phyloP scores from a whole-genome alignment of 2,797 vertebrate species.

The Sebastes steindachneri region DNA sequence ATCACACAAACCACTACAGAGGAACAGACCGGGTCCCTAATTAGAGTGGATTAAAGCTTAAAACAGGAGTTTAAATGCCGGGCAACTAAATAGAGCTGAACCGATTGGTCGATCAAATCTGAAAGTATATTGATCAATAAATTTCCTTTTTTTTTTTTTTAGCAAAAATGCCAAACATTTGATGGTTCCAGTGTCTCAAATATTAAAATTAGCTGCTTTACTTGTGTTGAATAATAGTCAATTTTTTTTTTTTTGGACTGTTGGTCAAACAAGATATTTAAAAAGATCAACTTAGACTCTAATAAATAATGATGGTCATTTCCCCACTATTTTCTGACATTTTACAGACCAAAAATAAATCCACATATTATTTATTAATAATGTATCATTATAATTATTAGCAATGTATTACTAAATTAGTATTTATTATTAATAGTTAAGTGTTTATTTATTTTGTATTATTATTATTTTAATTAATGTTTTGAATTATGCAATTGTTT shows the following conservation, averaged over 20 bases:
- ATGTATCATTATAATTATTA: too few species aligned
- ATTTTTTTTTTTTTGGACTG: background rate
- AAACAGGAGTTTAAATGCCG: background rate
- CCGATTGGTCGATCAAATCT: background rate
- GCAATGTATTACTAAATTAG: too few species aligned
- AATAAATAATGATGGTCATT: background rate
- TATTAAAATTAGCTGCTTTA: background rate
- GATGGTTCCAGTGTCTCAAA: background rate
- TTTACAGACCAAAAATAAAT: background rate
- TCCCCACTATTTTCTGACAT: background rate
- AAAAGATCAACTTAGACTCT: background rate
- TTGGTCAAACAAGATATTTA: background rate
- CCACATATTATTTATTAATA: background rate
- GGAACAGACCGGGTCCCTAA: slow-evolving; percentile 41
- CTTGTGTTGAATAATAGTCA: too few species aligned
- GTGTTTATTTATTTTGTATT: too few species aligned
- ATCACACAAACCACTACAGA: slow-evolving; percentile 54
- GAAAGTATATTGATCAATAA: background rate
- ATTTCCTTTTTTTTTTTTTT: too few species aligned
- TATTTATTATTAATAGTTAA: too few species aligned
- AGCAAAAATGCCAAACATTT: background rate
- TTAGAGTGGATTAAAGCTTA: background rate
- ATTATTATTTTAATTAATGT: too few species aligned
- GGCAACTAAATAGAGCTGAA: background rate
- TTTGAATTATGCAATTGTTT: too few species aligned